Evolutionary conservation across 2,797 vertebrate species (phyloP).

Genomic region (Meda fulgida): DNA sequence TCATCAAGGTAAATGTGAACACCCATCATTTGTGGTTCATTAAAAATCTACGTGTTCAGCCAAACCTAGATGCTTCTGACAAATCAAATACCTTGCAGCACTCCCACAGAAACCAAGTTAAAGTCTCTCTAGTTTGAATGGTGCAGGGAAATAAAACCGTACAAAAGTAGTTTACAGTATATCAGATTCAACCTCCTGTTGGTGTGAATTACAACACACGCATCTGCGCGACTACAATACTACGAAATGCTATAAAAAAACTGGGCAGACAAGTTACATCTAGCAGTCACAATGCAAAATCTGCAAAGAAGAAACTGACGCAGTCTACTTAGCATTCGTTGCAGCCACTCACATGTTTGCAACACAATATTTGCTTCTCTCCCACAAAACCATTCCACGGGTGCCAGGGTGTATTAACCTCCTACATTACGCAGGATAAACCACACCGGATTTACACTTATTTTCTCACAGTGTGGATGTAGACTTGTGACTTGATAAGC

Average conservation of each 20-base stretch:
- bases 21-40: constrained; percentile 36
- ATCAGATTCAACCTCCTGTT: constrained; percentile 24
- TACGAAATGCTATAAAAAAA: not conserved
- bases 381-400: constrained; percentile 56
- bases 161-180: not conserved
- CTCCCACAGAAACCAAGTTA: constrained; percentile 11
- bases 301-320: constrained; percentile 14
- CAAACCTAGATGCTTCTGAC: constrained; percentile 29
- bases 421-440: constrained; percentile 61
- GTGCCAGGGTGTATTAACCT: constrained; percentile 59
- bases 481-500: constrained; percentile 47
- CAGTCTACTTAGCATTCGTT: constrained; percentile 55
- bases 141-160: constrained; percentile 4
- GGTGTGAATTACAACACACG: not conserved
- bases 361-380: constrained; percentile 60
- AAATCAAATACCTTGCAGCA: constrained; percentile 13
- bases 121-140: not conserved
- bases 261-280: constrained; percentile 2
- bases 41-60: constrained; percentile 24
- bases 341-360: constrained; percentile 50
- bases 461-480: constrained; percentile 54
- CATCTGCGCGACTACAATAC: not conserved
- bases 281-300: constrained; percentile 33
- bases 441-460: constrained; percentile 56
- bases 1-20: constrained; percentile 33